phyloP scores from a whole-genome alignment of 2,113 vertebrate species.

The Ranitomeya imitator region DNA sequence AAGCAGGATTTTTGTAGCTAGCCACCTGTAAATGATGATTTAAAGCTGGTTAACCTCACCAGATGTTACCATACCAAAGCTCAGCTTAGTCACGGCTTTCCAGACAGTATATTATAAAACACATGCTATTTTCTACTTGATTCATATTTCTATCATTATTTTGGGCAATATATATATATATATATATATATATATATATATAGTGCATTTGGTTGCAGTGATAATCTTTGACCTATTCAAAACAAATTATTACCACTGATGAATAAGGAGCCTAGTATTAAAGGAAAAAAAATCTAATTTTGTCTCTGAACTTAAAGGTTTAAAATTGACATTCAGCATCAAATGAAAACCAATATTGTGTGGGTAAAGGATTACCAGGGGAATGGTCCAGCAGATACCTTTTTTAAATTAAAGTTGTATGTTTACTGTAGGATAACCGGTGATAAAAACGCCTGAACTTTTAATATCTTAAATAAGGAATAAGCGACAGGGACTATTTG shows the following conservation, averaged over 20 bases:
- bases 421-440: constrained; percentile 65
- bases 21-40: constrained; percentile 42
- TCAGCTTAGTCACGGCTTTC: constrained; percentile 18
- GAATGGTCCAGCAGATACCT: constrained; percentile 55
- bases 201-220: neutral
- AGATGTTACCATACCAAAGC: constrained; percentile 39
- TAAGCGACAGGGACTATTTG: constrained; percentile 20
- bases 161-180: neutral
- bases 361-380: constrained; percentile 64
- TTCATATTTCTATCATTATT: constrained; percentile 32
- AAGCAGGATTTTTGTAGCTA: constrained; percentile 31
- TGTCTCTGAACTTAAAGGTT: constrained; percentile 65
- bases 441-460: constrained; percentile 62
- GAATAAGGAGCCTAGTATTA: constrained; percentile 59
- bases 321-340: constrained; percentile 69
- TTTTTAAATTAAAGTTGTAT: constrained; percentile 67
- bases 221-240: constrained; percentile 56
- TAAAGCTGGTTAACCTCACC: constrained; percentile 24
- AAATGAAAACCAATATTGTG: constrained; percentile 67
- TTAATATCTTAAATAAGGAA: constrained; percentile 61
- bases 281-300: constrained; percentile 66
- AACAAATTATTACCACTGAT: constrained; percentile 62
- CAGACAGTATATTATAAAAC: neutral
- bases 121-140: neutral
- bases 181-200: neutral